phyloP scores from a whole-genome alignment of 2,113 vertebrate genomes.

The Orientallactaga bullata region DNA sequence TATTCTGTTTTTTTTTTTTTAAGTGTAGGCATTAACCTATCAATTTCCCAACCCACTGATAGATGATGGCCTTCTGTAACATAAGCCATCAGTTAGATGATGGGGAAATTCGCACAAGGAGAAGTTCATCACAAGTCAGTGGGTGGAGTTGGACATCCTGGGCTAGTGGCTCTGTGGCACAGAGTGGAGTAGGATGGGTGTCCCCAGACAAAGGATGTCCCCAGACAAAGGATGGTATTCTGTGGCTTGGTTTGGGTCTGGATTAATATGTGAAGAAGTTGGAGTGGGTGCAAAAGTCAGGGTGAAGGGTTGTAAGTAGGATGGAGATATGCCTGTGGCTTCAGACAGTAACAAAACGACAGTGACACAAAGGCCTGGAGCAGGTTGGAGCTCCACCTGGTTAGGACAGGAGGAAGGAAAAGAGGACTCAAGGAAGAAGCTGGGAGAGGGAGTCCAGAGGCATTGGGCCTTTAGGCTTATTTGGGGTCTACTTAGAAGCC shows the following conservation, averaged over 20 bases:
- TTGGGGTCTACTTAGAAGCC: neutral
- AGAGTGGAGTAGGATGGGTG: neutral
- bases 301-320: neutral
- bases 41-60: constrained; percentile 43
- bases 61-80: neutral
- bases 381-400: neutral
- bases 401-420: neutral
- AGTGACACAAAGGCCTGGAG: neutral
- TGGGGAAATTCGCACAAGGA: neutral
- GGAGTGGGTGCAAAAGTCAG: neutral
- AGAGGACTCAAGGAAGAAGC: neutral
- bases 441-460: neutral
- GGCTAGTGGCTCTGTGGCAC: neutral
- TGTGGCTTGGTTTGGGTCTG: neutral
- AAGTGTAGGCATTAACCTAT: constrained; percentile 16
- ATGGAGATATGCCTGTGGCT: neutral
- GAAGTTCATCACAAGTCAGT: constrained; percentile 10
- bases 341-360: neutral
- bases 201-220: neutral
- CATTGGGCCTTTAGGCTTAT: neutral
- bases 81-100: neutral
- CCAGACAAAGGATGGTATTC: neutral
- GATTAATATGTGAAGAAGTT: neutral
- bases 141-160: neutral
- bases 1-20: neutral